phyloP scores from a whole-genome alignment of 1,140 invertebrate genomes.

The Trialeurodes vaporariorum region DNA sequence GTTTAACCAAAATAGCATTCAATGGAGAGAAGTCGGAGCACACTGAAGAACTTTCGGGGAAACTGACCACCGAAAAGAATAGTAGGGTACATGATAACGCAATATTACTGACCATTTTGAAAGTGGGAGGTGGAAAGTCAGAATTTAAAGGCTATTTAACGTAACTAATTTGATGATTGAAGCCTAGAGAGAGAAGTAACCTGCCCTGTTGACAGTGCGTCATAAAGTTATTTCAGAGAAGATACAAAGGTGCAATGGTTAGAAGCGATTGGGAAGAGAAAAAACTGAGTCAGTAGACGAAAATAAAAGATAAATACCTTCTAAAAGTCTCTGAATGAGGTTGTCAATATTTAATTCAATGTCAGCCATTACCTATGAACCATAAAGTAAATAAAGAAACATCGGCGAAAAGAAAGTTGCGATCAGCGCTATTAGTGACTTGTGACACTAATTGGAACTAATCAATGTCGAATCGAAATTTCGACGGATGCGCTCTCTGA shows the following conservation, averaged over 20 bases:
- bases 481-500: too few species aligned
- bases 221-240: not conserved
- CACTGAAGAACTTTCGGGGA: too few species aligned
- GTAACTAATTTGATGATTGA: not conserved
- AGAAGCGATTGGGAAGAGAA: not conserved
- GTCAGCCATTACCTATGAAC: slow-evolving; percentile 18
- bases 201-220: not conserved
- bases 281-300: not conserved
- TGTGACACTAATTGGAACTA: too few species aligned
- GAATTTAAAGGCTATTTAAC: not conserved
- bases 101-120: too few species aligned
- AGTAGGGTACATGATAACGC: too few species aligned
- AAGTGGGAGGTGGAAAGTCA: not conserved
- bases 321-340: slow-evolving; percentile 19
- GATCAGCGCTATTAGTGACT: not conserved
- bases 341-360: slow-evolving; percentile 17
- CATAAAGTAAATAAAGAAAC: not conserved
- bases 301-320: slow-evolving; percentile 12
- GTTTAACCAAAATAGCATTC: not conserved
- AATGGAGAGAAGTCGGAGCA: too few species aligned
- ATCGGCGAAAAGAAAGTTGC: not conserved
- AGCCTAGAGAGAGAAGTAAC: slow-evolving; percentile 19
- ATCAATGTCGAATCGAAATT: too few species aligned
- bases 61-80: too few species aligned
- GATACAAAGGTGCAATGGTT: not conserved